Percentiles rank a stretch among this genome's conserved stretches.
Evolutionary conservation across 1,140 invertebrate species (phyloP).

Genomic region (Rhagoletis zephyria): DNA sequence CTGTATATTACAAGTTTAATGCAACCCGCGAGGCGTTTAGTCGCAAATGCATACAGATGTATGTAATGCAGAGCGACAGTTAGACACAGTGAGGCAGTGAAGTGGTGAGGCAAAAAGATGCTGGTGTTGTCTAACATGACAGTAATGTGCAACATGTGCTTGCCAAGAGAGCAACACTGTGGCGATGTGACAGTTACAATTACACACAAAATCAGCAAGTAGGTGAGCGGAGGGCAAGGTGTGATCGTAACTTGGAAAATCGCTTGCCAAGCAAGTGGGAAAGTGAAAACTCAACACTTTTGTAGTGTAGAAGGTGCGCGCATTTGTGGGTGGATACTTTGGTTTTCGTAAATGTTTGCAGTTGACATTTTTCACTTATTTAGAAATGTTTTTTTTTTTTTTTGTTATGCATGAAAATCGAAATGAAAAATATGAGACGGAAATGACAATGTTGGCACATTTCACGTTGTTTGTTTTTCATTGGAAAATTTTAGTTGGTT

Average conservation of each 20-base stretch:
- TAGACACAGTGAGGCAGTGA: background rate
- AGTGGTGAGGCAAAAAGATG: background rate
- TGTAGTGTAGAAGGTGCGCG: background rate
- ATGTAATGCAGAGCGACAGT: no score
- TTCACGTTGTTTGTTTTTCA: background rate
- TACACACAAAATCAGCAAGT: background rate
- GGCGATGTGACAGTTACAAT: slow-evolving; percentile 15
- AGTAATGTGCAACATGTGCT: slow-evolving; percentile 39
- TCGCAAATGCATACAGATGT: background rate
- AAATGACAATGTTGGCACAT: background rate
- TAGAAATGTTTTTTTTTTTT: no score
- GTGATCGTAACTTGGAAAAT: background rate
- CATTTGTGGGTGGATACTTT: background rate
- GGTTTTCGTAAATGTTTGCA: background rate
- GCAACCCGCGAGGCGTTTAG: background rate
- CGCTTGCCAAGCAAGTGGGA: background rate
- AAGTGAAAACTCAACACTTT: slow-evolving; percentile 42
- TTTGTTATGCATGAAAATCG: no score
- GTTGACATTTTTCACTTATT: no score
- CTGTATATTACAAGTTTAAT: background rate
- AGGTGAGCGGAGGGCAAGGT: background rate
- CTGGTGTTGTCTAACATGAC: slow-evolving; percentile 40
- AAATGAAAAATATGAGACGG: background rate
- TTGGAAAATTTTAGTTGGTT: background rate
- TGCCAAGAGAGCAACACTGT: background rate